Base-by-base conservation (phyloP, 2,888 invertebrate species). In the Drosophila sordidapex region DNA sequence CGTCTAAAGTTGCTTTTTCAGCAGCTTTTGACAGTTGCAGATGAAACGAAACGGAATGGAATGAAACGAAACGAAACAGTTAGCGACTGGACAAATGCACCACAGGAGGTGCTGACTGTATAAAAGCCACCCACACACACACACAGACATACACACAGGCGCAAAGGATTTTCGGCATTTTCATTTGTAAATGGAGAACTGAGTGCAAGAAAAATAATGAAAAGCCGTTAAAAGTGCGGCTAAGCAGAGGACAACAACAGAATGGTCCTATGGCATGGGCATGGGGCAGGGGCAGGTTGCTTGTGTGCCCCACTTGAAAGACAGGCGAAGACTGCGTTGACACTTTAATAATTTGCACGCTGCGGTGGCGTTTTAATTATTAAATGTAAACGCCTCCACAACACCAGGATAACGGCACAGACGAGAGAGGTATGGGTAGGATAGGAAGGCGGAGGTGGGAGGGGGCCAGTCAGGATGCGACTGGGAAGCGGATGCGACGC, bases 361-460 rank as follows among this genome's bases (percentile, higher is more conserved):
- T 73, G 91, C 84, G 89, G 79, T 91, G 90, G 90, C 89, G 81
- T 92, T 91, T 91, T 92, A 91, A 91, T 92, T 91, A 92, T 92
- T 91, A 91, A 92, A 91, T 90, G 90, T 78, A 88, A 81, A 79
- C 76, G 64, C 65, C 66, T 36, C 53, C 36, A 29, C 54, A 54
- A 53, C 54, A 21, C 38, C 53, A 70, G 74, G 70, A 69, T 70
- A 72, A 25, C 64, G 54, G 38, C 57, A 52, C 38, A 25, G 57
- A 38, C 46, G 33, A 40, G 67, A 53, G 49, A 54, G 61, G 49
- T 52, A 43, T 35, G 40, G 35, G 15, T 51, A 15, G 57, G 25
- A 0, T 51, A 15, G 57, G 25, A 0, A 1, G 13, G 4, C 31
- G 7, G 46, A 8, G 25, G 25, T 31, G 38, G 52, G 46, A 15